These are phyloP conservation scores for Trilocha varians DNA, from an alignment of 2,888 invertebrate genomes.

Conservation along the genomic window DNA sequence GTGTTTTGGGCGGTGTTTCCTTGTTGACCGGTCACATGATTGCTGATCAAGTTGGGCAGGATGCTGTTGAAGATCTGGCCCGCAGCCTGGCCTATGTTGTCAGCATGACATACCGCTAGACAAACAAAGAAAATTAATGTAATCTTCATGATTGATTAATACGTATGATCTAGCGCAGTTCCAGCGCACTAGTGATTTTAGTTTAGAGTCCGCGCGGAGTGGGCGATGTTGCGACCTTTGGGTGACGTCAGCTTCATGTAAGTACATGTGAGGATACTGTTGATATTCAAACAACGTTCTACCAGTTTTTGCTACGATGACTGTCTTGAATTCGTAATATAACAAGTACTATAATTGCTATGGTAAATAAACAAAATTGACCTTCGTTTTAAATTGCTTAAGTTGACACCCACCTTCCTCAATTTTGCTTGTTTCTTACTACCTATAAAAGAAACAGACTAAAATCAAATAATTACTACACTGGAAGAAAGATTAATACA, in stretches of 20 bases:
- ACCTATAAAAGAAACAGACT: no score
- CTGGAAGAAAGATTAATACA: no score
- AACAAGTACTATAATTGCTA: constrained; percentile 16
- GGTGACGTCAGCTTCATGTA: constrained; percentile 54
- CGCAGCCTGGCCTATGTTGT: constrained; percentile 54
- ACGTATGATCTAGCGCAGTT: constrained; percentile 50
- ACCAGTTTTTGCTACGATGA: constrained; percentile 48
- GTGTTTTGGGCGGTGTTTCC: constrained; percentile 58
- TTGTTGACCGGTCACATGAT: constrained; percentile 49
- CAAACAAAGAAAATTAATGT: constrained; percentile 37
- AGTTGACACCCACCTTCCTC: background rate
- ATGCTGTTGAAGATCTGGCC: constrained; percentile 64
- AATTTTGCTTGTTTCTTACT: background rate
- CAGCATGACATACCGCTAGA: constrained; percentile 40
- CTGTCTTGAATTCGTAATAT: constrained; percentile 32
- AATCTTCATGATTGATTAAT: constrained; percentile 46
- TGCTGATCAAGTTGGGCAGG: constrained; percentile 53
- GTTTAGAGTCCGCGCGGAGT: constrained; percentile 35
- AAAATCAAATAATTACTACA: no score
- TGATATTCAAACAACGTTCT: constrained; percentile 47
- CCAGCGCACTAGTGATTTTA: constrained; percentile 63
- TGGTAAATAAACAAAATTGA: constrained; percentile 37
- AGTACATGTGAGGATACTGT: constrained; percentile 35
- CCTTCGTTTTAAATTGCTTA: constrained; percentile 21
- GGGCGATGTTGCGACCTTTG: constrained; percentile 57